These are phyloP conservation scores for Heteronetta atricapilla DNA, from an alignment of 2,113 vertebrate species.

Conservation along the genomic window DNA sequence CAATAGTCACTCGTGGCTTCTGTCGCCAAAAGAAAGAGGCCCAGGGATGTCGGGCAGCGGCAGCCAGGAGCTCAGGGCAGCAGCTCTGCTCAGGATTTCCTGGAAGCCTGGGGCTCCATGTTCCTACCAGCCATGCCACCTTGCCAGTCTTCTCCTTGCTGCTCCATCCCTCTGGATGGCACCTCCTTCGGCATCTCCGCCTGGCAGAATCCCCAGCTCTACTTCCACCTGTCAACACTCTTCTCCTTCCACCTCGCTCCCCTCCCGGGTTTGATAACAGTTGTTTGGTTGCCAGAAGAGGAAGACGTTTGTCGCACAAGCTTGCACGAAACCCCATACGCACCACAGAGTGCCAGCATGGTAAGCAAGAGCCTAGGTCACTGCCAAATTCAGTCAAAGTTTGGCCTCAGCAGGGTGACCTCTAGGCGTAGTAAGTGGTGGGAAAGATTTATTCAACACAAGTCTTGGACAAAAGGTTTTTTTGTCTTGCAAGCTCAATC, in stretches of 20 bases:
- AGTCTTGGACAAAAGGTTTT: not conserved
- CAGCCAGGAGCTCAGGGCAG: not conserved
- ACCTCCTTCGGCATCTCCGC: not conserved
- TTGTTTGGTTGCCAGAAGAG: not conserved
- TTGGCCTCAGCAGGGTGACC: not conserved
- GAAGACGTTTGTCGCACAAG: rapidly evolving
- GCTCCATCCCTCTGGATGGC: not conserved
- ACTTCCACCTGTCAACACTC: conserved; percentile 2
- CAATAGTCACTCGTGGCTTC: not conserved
- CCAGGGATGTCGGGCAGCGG: not conserved
- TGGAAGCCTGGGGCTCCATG: not conserved
- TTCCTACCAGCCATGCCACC: not conserved
- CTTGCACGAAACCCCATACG: not conserved
- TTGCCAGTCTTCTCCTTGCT: not conserved
- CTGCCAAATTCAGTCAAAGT: not conserved
- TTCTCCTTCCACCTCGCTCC: not conserved
- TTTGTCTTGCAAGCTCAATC: not conserved
- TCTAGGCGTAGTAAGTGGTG: not conserved
- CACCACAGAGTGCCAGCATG: not conserved
- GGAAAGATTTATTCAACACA: not conserved
- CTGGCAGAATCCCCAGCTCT: not conserved
- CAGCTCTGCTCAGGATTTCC: not conserved
- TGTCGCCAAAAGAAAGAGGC: not conserved
- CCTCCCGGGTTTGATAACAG: not conserved
- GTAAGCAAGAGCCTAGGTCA: not conserved